Percentiles rank a stretch among this genome's conserved stretches.
These are phyloP conservation scores for Heliconius cydno DNA, from an alignment of 2,888 invertebrate genomes.

Conservation along the genomic window DNA sequence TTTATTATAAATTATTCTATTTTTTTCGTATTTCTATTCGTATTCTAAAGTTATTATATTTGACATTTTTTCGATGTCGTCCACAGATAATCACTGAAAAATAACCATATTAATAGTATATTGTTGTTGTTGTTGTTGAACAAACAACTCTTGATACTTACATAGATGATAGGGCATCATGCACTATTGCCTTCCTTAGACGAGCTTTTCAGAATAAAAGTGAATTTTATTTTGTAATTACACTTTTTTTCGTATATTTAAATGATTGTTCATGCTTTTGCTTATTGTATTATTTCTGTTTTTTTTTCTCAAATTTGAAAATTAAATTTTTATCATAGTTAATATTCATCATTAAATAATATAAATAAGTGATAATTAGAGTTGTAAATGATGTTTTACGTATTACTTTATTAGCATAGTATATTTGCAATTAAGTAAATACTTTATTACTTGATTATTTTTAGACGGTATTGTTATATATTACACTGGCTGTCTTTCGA, in stretches of 20 bases:
- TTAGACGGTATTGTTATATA: neutral
- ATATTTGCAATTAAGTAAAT: neutral
- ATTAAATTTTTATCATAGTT: neutral
- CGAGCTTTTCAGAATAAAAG: neutral
- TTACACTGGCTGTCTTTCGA: neutral
- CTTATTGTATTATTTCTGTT: neutral
- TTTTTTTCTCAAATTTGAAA: neutral
- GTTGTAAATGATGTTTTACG: neutral
- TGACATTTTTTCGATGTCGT: neutral
- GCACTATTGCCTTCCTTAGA: neutral
- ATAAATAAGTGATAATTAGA: neutral
- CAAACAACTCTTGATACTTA: neutral
- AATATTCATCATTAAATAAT: neutral
- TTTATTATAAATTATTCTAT: constrained; percentile 9
- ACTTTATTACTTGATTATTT: neutral
- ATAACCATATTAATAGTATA: neutral
- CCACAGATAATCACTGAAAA: neutral
- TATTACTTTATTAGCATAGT: neutral
- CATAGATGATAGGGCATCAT: neutral
- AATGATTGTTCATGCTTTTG: neutral
- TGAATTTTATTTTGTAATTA: neutral
- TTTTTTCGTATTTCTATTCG: too few species aligned
- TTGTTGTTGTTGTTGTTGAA: neutral
- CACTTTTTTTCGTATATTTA: neutral
- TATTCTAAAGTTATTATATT: neutral